A percentile compares a stretch with the other conserved stretches of the same genome.
phyloP scores from a whole-genome alignment of 2,797 vertebrate genomes.

The Hylomyscus alleni region DNA sequence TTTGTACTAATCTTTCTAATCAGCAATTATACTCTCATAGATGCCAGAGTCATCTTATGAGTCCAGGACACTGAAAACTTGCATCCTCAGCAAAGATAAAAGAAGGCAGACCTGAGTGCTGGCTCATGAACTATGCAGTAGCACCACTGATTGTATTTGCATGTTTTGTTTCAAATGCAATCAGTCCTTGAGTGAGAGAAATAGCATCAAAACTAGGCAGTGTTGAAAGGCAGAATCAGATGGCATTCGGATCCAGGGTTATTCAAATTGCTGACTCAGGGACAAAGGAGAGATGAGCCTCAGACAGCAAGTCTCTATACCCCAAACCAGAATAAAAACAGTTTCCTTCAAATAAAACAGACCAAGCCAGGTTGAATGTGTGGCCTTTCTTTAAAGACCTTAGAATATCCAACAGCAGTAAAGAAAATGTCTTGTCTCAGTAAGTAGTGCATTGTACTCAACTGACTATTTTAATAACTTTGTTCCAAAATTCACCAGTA shows the following conservation, averaged over 20 bases:
- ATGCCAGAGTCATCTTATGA: not conserved
- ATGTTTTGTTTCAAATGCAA: not conserved
- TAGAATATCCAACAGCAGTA: too few relatives aligned
- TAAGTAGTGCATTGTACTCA: not conserved
- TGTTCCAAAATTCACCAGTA: not conserved
- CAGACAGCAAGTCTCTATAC: not conserved
- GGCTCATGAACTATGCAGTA: too few relatives aligned
- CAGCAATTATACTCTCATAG: not conserved
- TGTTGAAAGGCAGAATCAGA: not conserved
- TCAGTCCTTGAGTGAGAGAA: not conserved
- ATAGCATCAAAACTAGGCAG: too few relatives aligned
- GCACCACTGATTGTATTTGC: not conserved
- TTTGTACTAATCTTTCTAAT: not conserved
- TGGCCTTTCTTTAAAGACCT: not conserved
- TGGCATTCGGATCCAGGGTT: too few relatives aligned
- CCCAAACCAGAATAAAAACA: not conserved
- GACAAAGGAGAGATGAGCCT: too few relatives aligned
- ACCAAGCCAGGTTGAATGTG: too few relatives aligned
- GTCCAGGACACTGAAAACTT: not conserved
- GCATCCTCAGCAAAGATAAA: not conserved
- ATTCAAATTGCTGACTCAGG: not conserved
- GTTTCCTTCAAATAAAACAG: not conserved
- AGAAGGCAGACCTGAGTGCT: too few relatives aligned
- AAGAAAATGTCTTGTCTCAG: not conserved
- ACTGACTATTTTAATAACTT: not conserved